These are phyloP conservation scores for Oscheius sp. DNA, from an alignment of 2,888 invertebrate genomes.

Conservation along the genomic window DNA sequence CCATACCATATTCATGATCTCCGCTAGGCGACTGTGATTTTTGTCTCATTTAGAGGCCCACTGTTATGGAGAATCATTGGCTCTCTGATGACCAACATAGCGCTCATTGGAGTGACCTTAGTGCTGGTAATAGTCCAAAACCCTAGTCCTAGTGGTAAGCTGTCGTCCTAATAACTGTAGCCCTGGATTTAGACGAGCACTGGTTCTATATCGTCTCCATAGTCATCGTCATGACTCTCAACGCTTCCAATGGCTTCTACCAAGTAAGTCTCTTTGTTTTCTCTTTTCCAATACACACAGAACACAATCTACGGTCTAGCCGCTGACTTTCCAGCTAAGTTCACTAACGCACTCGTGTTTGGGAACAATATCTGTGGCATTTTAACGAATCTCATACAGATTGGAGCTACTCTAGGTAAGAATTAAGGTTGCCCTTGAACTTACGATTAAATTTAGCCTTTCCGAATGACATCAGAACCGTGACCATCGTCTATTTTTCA, in stretches of 20 bases:
- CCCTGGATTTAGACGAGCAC: slow-evolving; percentile 69
- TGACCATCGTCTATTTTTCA: slow-evolving; percentile 96
- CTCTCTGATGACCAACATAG: slow-evolving; percentile 56
- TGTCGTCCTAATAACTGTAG: neutral
- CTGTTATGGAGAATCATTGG: slow-evolving; percentile 9
- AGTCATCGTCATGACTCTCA: slow-evolving; percentile 75
- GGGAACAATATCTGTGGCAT: slow-evolving; percentile 73
- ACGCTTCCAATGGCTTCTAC: slow-evolving; percentile 90
- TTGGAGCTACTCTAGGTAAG: slow-evolving; percentile 61
- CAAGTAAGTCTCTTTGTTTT: slow-evolving; percentile 44
- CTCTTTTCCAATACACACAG: slow-evolving; percentile 24
- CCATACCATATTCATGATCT: no score
- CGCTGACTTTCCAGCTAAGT: slow-evolving; percentile 84
- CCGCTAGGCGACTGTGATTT: no score
- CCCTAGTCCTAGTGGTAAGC: slow-evolving; percentile 47
- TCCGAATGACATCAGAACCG: slow-evolving; percentile 67
- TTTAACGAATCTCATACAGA: slow-evolving; percentile 67
- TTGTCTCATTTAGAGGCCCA: slow-evolving; percentile 6
- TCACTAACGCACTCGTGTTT: slow-evolving; percentile 92
- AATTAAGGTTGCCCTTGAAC: slow-evolving; percentile 1
- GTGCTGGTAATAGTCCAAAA: slow-evolving; percentile 75
- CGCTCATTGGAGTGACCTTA: slow-evolving; percentile 75
- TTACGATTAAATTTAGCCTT: neutral
- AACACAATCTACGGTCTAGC: slow-evolving; percentile 96
- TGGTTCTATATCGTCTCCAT: slow-evolving; percentile 75